These are phyloP conservation scores for Solea solea DNA, from an alignment of 2,113 vertebrate genomes.

Conservation along the genomic window DNA sequence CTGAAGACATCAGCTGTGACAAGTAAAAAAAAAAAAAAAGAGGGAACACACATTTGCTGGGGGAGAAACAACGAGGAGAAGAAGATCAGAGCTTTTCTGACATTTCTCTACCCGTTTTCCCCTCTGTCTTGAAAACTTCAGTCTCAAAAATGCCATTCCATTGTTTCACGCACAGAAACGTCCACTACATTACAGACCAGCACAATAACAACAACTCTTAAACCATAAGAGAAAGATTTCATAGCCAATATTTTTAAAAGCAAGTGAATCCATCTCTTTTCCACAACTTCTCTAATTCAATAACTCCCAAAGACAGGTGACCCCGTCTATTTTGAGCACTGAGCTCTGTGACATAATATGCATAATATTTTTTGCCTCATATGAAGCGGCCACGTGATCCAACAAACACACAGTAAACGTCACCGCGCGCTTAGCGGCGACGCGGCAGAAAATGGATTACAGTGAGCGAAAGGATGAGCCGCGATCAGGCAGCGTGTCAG, in stretches of 20 bases:
- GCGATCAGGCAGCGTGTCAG: conserved; percentile 53
- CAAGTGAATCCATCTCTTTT: not conserved
- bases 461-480: conserved; percentile 62
- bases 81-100: conserved; percentile 40
- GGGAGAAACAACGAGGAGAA: conserved; percentile 29
- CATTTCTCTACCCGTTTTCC: conserved; percentile 4
- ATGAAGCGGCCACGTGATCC: conserved; percentile 44
- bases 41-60: conserved; percentile 39
- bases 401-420: conserved; percentile 33
- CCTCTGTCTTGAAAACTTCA: conserved; percentile 6
- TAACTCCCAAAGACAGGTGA: conserved; percentile 32
- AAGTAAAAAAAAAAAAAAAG: conserved; percentile 34
- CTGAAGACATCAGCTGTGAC: conserved; percentile 54
- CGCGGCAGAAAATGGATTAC: conserved; percentile 72
- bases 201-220: conserved; percentile 5
- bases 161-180: conserved; percentile 25
- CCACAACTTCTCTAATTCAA: conserved; percentile 24
- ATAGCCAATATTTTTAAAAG: not conserved
- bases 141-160: conserved; percentile 20
- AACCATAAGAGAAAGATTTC: conserved; percentile 20
- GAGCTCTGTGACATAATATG: conserved; percentile 19
- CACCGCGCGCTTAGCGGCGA: conserved; percentile 35
- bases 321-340: not conserved
- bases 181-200: conserved; percentile 21
- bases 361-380: conserved; percentile 20